Percentiles rank a stretch among this genome's conserved stretches.
Evolutionary conservation across 2,113 vertebrate species (phyloP).

Genomic region (Eonycteris spelaea): DNA sequence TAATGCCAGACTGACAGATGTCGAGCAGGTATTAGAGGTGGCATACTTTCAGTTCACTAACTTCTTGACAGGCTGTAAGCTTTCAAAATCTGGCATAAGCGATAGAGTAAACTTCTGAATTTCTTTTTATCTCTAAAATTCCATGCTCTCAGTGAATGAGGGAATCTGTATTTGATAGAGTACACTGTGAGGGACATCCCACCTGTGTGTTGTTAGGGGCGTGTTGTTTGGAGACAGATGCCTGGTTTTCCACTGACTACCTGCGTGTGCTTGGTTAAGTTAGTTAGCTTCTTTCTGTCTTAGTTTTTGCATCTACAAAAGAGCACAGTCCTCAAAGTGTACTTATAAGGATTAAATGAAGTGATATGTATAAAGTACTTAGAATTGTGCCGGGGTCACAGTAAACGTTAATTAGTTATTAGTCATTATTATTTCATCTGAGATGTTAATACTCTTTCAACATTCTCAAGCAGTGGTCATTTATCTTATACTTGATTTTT

Average conservation of each 20-base stretch:
- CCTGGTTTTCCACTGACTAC: background rate
- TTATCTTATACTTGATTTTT: background rate
- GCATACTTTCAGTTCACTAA: background rate
- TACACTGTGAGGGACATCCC: background rate
- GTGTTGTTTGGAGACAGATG: background rate
- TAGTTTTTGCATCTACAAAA: background rate
- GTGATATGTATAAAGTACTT: background rate
- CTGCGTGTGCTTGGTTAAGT: background rate
- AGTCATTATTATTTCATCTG: background rate
- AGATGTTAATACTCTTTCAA: slow-evolving; percentile 13
- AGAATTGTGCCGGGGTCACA: background rate
- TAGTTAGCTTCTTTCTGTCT: background rate
- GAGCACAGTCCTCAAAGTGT: background rate
- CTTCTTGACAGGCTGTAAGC: background rate
- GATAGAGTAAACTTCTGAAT: background rate
- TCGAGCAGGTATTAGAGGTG: background rate
- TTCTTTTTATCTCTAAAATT: slow-evolving; percentile 10
- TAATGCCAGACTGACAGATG: background rate
- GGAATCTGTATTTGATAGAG: background rate
- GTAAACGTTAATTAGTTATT: background rate
- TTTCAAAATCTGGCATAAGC: background rate
- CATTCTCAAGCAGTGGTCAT: background rate
- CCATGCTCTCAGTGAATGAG: background rate
- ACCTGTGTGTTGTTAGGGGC: background rate
- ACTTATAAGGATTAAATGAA: background rate